phyloP scores from a whole-genome alignment of 1,140 invertebrate species.

The Aphaenogaster floridana region DNA sequence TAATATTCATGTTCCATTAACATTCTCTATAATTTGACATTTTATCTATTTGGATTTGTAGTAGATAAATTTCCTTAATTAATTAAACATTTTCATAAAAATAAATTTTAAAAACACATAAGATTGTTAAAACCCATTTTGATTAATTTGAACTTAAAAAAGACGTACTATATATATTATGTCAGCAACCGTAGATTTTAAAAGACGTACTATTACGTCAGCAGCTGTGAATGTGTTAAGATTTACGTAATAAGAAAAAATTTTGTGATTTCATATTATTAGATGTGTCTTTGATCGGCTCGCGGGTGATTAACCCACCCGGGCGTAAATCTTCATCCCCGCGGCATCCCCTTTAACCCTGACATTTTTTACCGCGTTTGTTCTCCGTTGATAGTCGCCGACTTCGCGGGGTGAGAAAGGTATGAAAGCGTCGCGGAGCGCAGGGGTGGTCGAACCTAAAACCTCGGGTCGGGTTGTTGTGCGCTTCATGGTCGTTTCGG shows the following conservation, averaged over 20 bases:
- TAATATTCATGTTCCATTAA: too few relatives aligned
- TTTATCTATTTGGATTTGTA: too few relatives aligned
- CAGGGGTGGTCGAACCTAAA: constrained; percentile 17
- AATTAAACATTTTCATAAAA: too few relatives aligned
- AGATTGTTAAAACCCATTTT: too few relatives aligned
- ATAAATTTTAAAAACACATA: too few relatives aligned
- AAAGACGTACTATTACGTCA: too few relatives aligned
- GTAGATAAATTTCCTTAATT: too few relatives aligned
- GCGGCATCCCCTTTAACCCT: constrained; percentile 31
- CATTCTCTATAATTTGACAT: too few relatives aligned
- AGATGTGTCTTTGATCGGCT: background rate
- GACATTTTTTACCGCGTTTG: constrained; percentile 40
- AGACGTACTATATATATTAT: too few relatives aligned
- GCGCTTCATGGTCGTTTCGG: constrained; percentile 23
- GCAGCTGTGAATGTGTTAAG: too few relatives aligned
- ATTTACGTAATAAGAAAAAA: background rate
- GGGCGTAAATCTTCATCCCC: background rate
- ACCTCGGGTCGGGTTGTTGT: constrained; percentile 21
- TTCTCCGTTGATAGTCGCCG: constrained; percentile 17
- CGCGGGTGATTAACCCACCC: background rate
- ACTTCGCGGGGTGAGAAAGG: constrained; percentile 14
- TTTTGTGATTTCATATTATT: background rate
- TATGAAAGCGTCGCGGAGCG: background rate
- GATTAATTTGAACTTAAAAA: too few relatives aligned
- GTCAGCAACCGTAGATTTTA: too few relatives aligned